A percentile compares a stretch with the other conserved stretches of the same genome.
These are phyloP conservation scores for Atractosteus spatula DNA, from an alignment of 2,113 vertebrate species.

Conservation along the genomic window DNA sequence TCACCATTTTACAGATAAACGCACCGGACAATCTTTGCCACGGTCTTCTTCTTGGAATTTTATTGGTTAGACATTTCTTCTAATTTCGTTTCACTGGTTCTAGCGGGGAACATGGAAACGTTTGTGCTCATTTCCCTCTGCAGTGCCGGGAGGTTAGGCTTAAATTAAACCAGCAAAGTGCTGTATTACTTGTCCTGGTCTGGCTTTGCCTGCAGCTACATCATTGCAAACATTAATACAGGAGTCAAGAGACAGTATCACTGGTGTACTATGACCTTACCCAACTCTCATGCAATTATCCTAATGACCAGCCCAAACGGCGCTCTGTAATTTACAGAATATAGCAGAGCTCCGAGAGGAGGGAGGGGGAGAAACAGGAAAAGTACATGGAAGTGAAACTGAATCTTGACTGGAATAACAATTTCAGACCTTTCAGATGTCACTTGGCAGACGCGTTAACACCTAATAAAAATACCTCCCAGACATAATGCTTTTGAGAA, in stretches of 20 bases:
- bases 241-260: not conserved
- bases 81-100: no score
- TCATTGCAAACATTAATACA: slow-evolving; percentile 1
- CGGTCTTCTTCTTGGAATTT: no score
- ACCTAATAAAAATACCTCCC: slow-evolving; percentile 46
- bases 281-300: not conserved
- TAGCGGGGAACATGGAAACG: no score
- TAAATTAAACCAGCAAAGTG: no score
- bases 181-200: not conserved
- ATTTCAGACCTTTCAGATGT: slow-evolving; percentile 28
- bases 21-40: no score
- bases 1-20: no score
- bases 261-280: not conserved
- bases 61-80: no score
- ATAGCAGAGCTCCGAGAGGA: not conserved
- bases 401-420: slow-evolving; percentile 40
- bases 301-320: not conserved
- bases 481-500: slow-evolving; percentile 46
- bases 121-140: no score
- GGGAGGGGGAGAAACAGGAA: slow-evolving; percentile 44
- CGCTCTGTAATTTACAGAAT: slow-evolving; percentile 9
- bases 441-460: slow-evolving; percentile 60
- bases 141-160: no score
- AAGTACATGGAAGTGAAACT: slow-evolving; percentile 32
- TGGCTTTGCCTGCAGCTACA: slow-evolving; percentile 6